Base-by-base conservation (phyloP, 2,113 vertebrate species). In the Zeus faber region DNA sequence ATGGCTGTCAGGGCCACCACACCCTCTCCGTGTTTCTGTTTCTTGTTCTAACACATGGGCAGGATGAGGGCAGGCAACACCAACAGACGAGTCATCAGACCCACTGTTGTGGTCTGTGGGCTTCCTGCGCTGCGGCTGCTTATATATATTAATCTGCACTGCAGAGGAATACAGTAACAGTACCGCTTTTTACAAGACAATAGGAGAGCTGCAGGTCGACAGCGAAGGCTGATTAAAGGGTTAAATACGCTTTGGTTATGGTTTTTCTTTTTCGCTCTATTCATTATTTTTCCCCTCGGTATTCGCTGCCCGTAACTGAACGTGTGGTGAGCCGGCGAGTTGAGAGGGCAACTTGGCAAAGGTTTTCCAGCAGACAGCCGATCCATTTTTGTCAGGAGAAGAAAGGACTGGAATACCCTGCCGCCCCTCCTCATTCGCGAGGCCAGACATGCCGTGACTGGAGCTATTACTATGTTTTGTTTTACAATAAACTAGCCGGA, bases 391-490 rank as follows among this genome's bases (percentile, higher is more conserved):
- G 54, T 78, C 54, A 67, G 31, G 47, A 56, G 49, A 67, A 74
- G 61, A 5, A 41, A 40, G 53, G 26, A n/a, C n/a, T n/a, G n/a
- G 2, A 22, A 65, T 31, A 54, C 4, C 5, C 0, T 14, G 6
- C 33, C 24, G 17, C 29, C 50, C 18, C 40, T 7, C 2, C 54
- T 11, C 31, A 35, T 45, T 46, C 67, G 49, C 39, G 65, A 31
- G 51, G 46, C 51, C 58, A 22, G 49, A 52, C 62, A 67, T 80
- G 76, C 56, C 65, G 80, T n/a, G n/a, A 84, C 74, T 74, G 67
- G 79, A 65, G 55, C 70, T 51, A 80, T 78, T 80, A 77, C 65
- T n/a, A n/a, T n/a, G 67, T 80, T 60, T 72, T 64, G 67, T 47
- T 20, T 75, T 80, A 73, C 62, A 82, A 35, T 11, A 35, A 5